Evolutionary conservation across 2,888 invertebrate genomes (phyloP), one percentile per base, ranked within the genome.

Genomic region (Hyposoter dolosus): DNA sequence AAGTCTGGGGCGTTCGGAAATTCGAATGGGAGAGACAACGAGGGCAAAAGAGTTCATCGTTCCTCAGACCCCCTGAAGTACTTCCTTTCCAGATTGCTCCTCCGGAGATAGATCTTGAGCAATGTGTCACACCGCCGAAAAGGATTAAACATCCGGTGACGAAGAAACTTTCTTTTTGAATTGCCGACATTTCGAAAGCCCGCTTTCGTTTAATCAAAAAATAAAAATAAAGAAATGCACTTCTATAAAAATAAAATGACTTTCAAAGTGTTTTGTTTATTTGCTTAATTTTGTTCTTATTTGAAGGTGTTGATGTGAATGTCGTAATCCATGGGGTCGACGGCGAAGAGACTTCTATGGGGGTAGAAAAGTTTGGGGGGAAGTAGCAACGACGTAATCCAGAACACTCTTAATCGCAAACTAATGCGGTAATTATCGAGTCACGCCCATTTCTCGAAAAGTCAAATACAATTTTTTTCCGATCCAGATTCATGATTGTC

Each of bases 91-190:
- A 85, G 82, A 85, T 80, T 83, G 79, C 82, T 79, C 65, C 56
- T 60, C 72, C 60, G 45, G n/a, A 23, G 72, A 43, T 40, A 19
- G 56, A 40, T 79, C 79, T 66, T 50, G 81, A 83, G 83, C 77
- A 68, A 77, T 74, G 80, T 78, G 76, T 81, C 83, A 72, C 83
- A 68, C 43, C 45, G 68, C 83, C 81, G 63, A 81, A 85, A 87
- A 87, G 87, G 83, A 85, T 87, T 87, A 82, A 87, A 85, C 83
- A 85, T 87, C 87, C 87, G 87, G 87, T 45, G 50, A 50, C 32
- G 43, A 63, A 76, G 63, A 80, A 35, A 71, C 76, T 68, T 72
- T 82, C 60, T 45, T 53, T 69, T 69, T 12, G 5, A 72, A 75
- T 23, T 43, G 23, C 60, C 72, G 72, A 72, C 72, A 72, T 53